Base-by-base conservation (phyloP, 2,113 vertebrate species). In the Hemichromis elongatus region DNA sequence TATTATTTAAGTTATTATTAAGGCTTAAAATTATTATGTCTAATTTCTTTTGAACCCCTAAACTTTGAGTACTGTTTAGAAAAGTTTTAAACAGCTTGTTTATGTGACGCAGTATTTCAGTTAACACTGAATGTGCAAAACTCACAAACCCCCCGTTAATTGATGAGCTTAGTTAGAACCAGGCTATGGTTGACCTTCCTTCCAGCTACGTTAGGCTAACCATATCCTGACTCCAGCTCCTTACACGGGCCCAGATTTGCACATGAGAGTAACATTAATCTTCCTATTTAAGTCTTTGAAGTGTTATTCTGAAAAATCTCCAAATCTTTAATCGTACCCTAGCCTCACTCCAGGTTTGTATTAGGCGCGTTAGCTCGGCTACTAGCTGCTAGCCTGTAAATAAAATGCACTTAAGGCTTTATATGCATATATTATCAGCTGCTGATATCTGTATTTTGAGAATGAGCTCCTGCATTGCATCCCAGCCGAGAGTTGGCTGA, bases 61-160 rank as follows among this genome's bases (percentile, higher is more conserved):
- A 68, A 68, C 63, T 42, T 18, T 68, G 37, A 68, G 37, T 6
- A 68, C 0, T 45, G 21, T 70, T 70, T 45, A 0, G 1, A 18
- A 45, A 45, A 70, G 66, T 26, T 70, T 45, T 4, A 47, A 26
- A 0, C 66, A 70, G 66, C 7, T 11, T 18, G 2, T 47, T 70
- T 19, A 18, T 70, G 40, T 70, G 37, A 70, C 2, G 5, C 47
- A 19, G 68, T 73, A 12, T 19, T 73, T 73, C 6, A 28, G 19
- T 47, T 47, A 47, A 0, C 11, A 28, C 2, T 2, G 14, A 9
- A 30, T 50, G 24, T 50, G 24, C 24, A 30, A 73, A 47, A 26
- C 21, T 11, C 6, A 19, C 14, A 73, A 73, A 73, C 28, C 11
- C 5, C 2, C 24, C 7, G 14, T 19, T 73, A 50, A 0, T 11